Base-by-base conservation (phyloP, 2,888 invertebrate genomes). In the Chaetogeoica ovagalla region DNA sequence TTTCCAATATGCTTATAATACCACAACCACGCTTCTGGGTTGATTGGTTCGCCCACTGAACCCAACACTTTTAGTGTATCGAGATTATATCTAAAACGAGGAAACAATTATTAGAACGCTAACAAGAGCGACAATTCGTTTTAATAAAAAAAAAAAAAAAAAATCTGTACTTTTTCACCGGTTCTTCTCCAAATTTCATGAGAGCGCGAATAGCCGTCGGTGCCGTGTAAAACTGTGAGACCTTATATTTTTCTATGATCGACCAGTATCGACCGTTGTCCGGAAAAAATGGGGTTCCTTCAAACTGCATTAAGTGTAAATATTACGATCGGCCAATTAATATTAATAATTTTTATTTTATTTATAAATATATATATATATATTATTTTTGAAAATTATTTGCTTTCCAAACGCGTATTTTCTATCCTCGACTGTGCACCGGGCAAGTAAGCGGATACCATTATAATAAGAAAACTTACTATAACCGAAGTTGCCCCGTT, bases 41-140 rank as follows among this genome's bases (percentile, higher is more conserved):
- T 99, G 83, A 99, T 99, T 0, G 99, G 99, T 86, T 99, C 99
- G 0, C 99, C 99, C 1, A 99, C 99, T 82, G 97, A 97, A 77
- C 98, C 99, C 84, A 99, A 88, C 30, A 99, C 91, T 86, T 93
- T 91, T 81, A 92, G 87, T 0, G 90, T 88, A 55, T 89, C 88
- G 82, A 92, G 85, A 84, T 91, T 88, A 85, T 92, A 90, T 84
- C 93, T 93, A 85, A n/a, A 82, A 63, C 48, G 13, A 13, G 30
- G 30, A 48, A 76, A 2, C 57, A 65, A 55, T 65, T 13, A 13
- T 17, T 13, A 21, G 57, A 39, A 62, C 9, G 48, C 15, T 17
- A 59, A 48, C 43, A n/a, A 55, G 13, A 21, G 30, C 11, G 3
- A 68, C 15, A 11, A 0, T 21, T 19, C 6, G 30, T 23, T 59